Evolutionary conservation across 2,888 invertebrate species (phyloP).

Genomic region (Tipula lateralis): DNA sequence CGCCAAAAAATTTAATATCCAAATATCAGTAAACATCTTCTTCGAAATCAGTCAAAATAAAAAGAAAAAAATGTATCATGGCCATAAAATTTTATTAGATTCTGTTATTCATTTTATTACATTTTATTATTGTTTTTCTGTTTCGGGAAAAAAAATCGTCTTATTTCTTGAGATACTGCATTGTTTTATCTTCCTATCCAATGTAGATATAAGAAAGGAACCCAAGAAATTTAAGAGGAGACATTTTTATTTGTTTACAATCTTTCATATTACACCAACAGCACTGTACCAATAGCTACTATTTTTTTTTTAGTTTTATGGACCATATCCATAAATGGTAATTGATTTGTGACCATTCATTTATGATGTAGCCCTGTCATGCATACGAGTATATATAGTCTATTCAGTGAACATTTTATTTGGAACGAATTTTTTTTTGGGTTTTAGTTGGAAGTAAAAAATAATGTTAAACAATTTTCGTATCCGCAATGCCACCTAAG

Average conservation of each 20-base stretch:
- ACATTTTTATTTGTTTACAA: background rate
- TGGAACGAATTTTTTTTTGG: constrained; percentile 8
- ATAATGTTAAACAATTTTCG: background rate
- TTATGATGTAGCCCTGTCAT: background rate
- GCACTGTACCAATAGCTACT: background rate
- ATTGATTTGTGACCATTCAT: constrained; percentile 1
- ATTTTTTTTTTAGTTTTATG: background rate
- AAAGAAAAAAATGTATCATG: background rate
- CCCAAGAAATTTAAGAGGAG: background rate
- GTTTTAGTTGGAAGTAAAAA: background rate
- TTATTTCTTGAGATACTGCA: background rate
- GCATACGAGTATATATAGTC: background rate
- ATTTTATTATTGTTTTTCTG: constrained; percentile 11
- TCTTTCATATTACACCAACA: background rate
- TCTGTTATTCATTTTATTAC: constrained; percentile 11
- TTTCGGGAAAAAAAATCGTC: background rate
- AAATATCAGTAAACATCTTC: background rate
- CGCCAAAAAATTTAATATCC: background rate
- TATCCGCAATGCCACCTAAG: background rate
- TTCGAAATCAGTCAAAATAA: background rate
- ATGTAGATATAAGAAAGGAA: background rate
- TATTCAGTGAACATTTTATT: background rate
- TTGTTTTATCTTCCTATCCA: background rate
- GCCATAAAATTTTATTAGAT: background rate
- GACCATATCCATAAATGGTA: background rate